Evolutionary conservation across 64 coral and sea anemone genomes (phyloP), one percentile per base, ranked within the genome.

Genomic region (Pocillopora damicornis): DNA sequence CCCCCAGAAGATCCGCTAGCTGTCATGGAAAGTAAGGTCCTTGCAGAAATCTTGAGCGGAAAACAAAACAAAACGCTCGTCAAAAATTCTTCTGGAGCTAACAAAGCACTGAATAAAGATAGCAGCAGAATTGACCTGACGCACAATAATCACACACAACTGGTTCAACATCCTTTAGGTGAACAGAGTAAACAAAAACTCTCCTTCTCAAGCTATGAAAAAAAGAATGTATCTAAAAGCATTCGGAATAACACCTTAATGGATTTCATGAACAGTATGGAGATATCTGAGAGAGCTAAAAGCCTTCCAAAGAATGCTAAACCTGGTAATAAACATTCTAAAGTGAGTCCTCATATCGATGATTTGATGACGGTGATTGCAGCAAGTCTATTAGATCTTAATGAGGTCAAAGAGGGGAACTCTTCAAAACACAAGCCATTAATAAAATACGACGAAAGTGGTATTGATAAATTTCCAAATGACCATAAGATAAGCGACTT

Each of bases 261-360:
- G 64, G 81, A 73, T 56, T 72, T 85, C 63, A 85, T 85, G 42
- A 85, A 85, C 37, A 85, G 81, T 42, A 51, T 85, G 36, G 37
- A 35, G 57, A n/a, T n/a, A 72, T 11, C 17, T 22, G 38, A 23
- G 4, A 18, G 18, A 58, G 63, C 11, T 2, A n/a, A 25, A 23
- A 63, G 20, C 58, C 37, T 58, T 85, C 37, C 37, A 73, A 22
- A n/a, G 11, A 42, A 72, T 25, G 58, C 26, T 45, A 85, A 85
- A 23, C 10, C 37, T 4, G 64, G 81, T 15, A 45, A 85, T 57
- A 85, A 85, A 56, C 16, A 85, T 65, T 85, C 81, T 5, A 2
- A 85, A 30, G 81, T 72, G 65, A 85, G 58, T 18, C 64, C 81
- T 2, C 36, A 66, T 9, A 37, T 68, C 8, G 72, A 23, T 85